Evolutionary conservation across 2,797 vertebrate species (phyloP).

Genomic region (Notolepis coatsorum): DNA sequence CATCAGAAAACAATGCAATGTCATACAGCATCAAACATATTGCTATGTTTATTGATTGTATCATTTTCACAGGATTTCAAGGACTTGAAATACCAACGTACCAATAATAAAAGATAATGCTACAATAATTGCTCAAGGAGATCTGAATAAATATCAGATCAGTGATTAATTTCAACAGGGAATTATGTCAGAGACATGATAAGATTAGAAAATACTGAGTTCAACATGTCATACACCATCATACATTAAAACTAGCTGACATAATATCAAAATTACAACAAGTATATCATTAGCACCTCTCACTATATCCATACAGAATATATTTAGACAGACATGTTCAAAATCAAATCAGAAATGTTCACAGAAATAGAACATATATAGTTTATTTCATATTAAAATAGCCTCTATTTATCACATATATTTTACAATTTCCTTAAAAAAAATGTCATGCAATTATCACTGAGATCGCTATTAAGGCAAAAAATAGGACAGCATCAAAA

Average conservation of each 20-base stretch:
- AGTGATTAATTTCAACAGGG: slow-evolving; percentile 31
- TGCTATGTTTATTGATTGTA: slow-evolving; percentile 65
- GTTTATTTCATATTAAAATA: slow-evolving; percentile 64
- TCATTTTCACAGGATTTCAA: slow-evolving; percentile 52
- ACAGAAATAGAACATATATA: slow-evolving; percentile 37
- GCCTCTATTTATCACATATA: slow-evolving; percentile 41
- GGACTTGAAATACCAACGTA: slow-evolving; percentile 19
- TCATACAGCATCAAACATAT: slow-evolving; percentile 7
- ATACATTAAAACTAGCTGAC: slow-evolving; percentile 33
- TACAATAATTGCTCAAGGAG: slow-evolving; percentile 49
- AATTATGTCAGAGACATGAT: slow-evolving; percentile 30
- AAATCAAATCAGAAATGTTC: slow-evolving; percentile 40
- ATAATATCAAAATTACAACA: slow-evolving; percentile 44
- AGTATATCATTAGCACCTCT: slow-evolving; percentile 50
- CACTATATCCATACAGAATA: slow-evolving; percentile 60
- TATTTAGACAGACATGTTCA: slow-evolving; percentile 63
- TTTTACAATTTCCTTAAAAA: slow-evolving; percentile 41
- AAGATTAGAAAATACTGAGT: slow-evolving; percentile 50
- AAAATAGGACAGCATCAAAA: slow-evolving; percentile 76
- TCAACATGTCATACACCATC: slow-evolving; percentile 20
- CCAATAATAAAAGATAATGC: slow-evolving; percentile 39
- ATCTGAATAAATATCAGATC: slow-evolving; percentile 40
- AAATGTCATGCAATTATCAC: slow-evolving; percentile 65
- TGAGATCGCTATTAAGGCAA: slow-evolving; percentile 75
- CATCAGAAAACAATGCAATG: slow-evolving; percentile 1